These are phyloP conservation scores for Cylindroiulus punctatus DNA, from an alignment of 2,888 invertebrate species.

Conservation along the genomic window DNA sequence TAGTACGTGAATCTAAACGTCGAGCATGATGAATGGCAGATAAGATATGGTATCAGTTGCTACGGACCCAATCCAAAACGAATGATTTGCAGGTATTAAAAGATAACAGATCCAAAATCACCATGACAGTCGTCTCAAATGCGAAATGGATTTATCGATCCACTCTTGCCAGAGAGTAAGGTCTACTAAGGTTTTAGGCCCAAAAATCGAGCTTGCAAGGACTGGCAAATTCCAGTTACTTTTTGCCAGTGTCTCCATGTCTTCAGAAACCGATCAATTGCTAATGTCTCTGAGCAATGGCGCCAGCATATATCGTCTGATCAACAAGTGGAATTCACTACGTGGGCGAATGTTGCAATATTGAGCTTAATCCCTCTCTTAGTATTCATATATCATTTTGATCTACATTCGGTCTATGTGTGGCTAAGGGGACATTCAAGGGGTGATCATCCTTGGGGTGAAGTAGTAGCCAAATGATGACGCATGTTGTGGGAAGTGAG, in stretches of 20 bases:
- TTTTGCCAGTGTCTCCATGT: background rate
- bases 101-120: conserved; percentile 29
- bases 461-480: too few relatives aligned
- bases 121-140: background rate
- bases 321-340: conserved; percentile 28
- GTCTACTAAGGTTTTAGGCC: background rate
- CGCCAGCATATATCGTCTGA: background rate
- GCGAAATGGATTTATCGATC: conserved; percentile 33
- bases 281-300: background rate
- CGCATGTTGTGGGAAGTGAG: too few relatives aligned
- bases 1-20: background rate
- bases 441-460: too few relatives aligned
- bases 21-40: background rate
- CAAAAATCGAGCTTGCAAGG: background rate
- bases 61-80: conserved; percentile 1
- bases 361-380: too few relatives aligned
- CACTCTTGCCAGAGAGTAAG: background rate
- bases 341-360: background rate
- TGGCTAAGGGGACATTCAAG: too few relatives aligned
- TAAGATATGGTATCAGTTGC: conserved; percentile 9
- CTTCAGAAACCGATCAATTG: background rate
- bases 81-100: conserved; percentile 20
- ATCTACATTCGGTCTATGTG: too few relatives aligned
- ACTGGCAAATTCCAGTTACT: background rate
- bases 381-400: too few relatives aligned